Percentiles rank a stretch among this genome's conserved stretches.
phyloP scores from a whole-genome alignment of 2,797 vertebrate species.

The Anolis apletophallus region DNA sequence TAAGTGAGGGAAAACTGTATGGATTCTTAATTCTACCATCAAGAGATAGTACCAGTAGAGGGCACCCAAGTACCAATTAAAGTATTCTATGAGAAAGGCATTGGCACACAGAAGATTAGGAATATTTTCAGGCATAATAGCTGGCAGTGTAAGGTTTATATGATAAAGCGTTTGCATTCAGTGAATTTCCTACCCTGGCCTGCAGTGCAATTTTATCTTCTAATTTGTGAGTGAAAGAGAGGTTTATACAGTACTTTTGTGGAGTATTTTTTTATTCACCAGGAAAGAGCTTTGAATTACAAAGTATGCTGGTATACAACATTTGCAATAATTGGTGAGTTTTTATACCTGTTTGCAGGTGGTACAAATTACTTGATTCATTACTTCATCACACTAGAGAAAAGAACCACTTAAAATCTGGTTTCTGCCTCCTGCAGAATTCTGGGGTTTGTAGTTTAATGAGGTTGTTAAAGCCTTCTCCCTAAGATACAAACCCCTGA shows the following conservation, averaged over 20 bases:
- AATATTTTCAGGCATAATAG: fast-evolving
- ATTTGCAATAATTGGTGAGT: fast-evolving
- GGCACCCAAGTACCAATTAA: slow-evolving; percentile 51
- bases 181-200: neutral
- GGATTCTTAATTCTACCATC: neutral
- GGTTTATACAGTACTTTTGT: neutral
- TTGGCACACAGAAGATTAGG: neutral
- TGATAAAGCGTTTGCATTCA: neutral
- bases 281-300: neutral
- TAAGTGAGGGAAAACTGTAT: too few species aligned
- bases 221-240: neutral
- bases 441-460: too few species aligned
- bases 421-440: too few species aligned
- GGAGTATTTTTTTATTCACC: neutral
- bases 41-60: slow-evolving; percentile 58
- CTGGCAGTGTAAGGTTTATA: neutral
- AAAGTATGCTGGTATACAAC: neutral
- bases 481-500: too few species aligned
- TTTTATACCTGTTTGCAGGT: slow-evolving; percentile 27
- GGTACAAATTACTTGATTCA: too few species aligned
- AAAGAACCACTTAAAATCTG: too few species aligned
- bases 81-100: neutral
- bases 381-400: too few species aligned
- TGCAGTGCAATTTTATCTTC: neutral
- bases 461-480: too few species aligned